Evolutionary conservation across 2,797 vertebrate genomes (phyloP), one percentile per base, ranked within the genome.

Genomic region (Glossophaga mutica): DNA sequence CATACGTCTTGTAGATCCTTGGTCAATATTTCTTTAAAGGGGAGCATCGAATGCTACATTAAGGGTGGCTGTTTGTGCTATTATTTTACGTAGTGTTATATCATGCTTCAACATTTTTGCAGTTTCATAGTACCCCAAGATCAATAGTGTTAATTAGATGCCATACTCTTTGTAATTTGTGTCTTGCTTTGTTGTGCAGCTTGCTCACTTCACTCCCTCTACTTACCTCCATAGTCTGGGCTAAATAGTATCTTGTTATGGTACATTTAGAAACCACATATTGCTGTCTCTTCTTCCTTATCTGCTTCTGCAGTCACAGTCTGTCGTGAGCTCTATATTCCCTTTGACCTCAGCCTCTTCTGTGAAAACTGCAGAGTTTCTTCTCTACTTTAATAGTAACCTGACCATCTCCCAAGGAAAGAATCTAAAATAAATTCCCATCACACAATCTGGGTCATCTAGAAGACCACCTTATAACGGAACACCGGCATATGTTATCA

Each of bases 401-500:
- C 57, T 92, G 59, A 90, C 67, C 71, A 83, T 96, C 42, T 82
- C 68, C 48, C 73, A 94, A 77, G 3, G 42, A 92, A 48, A 89
- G 89, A 83, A 79, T 91, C 71, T 87, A 83, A 92, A 83, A 94
- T 79, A 90, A 94, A 96, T 96, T 55, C 85, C 55, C 24, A 32
- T 67, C 85, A 19, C 34, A 78, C 87, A 88, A 90, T 96, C 71
- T 57, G 46, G 39, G 34, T 90, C 65, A 87, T 71, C 52, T 85
- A 82, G 52, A 95, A 96, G 78, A 88, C 50, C 10, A 68, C 59
- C 18, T 88, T 92, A 70, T 62, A 84, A 94, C 34, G 87, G 73
- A 96, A 79, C 84, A 82, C 48, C 83, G 21, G 32, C 37, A 34
- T 83, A 52, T 10, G 37, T 67, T 46, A 85, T 70, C 85, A 95